phyloP scores from a whole-genome alignment of 2,113 vertebrate genomes.

The Lathamus discolor region DNA sequence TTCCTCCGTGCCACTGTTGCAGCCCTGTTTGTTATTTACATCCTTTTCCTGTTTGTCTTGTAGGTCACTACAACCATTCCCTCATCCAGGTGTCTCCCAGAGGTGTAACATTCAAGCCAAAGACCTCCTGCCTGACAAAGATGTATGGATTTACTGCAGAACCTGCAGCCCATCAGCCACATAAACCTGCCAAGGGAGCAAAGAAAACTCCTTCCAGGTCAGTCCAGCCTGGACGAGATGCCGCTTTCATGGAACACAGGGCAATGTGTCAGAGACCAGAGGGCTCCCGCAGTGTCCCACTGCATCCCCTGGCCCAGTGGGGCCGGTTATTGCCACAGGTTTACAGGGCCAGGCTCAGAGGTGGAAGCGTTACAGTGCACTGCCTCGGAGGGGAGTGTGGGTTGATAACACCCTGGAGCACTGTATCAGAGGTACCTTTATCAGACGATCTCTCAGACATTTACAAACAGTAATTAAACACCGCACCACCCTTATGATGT shows the following conservation, averaged over 20 bases:
- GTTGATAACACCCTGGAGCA: neutral
- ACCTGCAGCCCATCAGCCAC: conserved; percentile 72
- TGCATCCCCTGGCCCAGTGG: rapidly evolving
- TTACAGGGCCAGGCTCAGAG: neutral
- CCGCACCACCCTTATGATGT: neutral
- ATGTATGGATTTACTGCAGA: conserved; percentile 58
- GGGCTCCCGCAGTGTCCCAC: neutral
- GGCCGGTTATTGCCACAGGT: neutral
- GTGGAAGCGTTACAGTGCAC: neutral
- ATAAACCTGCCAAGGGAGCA: neutral
- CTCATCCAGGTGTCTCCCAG: conserved; percentile 62
- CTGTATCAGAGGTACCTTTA: conserved; percentile 5
- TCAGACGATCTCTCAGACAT: conserved; percentile 21
- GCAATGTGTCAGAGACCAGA: neutral
- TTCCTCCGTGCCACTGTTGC: neutral
- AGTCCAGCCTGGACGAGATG: neutral
- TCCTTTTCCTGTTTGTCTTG: conserved; percentile 6
- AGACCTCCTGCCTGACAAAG: conserved; percentile 24
- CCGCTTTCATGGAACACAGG: rapidly evolving
- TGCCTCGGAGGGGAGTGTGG: conserved; percentile 8
- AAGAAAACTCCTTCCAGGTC: conserved; percentile 66
- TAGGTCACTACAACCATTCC: conserved; percentile 76
- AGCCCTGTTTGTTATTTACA: neutral
- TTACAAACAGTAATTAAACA: conserved; percentile 51
- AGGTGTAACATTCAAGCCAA: conserved; percentile 72